Conservation (phyloP, 2,113 vertebrate species). For the Peucedramus taeniatus region DNA sequence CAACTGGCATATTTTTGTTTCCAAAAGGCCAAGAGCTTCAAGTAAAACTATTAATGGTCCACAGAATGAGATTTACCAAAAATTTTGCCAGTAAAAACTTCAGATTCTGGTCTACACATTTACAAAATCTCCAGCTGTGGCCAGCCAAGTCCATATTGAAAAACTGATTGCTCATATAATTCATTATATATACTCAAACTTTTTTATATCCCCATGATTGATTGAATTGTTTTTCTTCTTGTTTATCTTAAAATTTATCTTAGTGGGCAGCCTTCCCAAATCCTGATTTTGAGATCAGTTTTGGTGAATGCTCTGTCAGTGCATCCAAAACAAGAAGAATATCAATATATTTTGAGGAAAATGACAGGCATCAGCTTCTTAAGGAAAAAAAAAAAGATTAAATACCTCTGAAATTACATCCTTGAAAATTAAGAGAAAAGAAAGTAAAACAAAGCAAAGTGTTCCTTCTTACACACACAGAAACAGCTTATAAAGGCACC, state of each 20-base stretch:
- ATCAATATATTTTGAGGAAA: neutral
- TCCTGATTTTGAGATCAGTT: neutral
- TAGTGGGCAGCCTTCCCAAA: neutral
- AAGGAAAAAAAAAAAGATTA: neutral
- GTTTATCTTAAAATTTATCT: neutral
- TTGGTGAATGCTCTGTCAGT: neutral
- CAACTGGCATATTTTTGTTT: neutral
- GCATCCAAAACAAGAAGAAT: neutral
- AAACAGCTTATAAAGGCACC: neutral
- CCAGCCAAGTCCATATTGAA: neutral
- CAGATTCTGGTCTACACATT: neutral
- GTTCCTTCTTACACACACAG: neutral
- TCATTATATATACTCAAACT: accelerated
- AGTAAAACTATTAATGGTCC: neutral
- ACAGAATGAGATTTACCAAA: neutral
- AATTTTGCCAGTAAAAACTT: neutral
- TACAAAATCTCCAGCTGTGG: neutral
- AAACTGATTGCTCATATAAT: neutral
- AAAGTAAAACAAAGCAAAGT: neutral
- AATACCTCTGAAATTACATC: neutral
- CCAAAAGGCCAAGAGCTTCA: neutral
- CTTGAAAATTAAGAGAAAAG: neutral
- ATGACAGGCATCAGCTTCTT: neutral
- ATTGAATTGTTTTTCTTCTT: neutral
- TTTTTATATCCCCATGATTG: neutral